Conservation (phyloP, 1,140 invertebrate genomes). For the Rhizoglyphus robini region DNA sequence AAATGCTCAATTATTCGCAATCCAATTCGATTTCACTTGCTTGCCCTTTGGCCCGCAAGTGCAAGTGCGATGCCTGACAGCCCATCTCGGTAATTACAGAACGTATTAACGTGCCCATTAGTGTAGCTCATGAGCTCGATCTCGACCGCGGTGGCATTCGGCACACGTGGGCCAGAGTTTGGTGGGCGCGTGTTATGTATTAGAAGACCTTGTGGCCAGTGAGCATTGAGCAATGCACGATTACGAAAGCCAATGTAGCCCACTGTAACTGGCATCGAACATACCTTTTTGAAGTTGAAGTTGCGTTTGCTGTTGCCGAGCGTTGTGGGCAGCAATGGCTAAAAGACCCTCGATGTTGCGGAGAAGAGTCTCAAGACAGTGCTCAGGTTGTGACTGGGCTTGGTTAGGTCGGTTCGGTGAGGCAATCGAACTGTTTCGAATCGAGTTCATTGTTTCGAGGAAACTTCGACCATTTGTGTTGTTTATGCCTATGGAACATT, state of each 20-base stretch:
- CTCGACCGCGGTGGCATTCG: no score
- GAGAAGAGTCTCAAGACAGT: constrained; percentile 60
- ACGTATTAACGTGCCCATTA: background rate
- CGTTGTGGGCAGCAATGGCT: constrained; percentile 87
- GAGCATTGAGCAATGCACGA: no score
- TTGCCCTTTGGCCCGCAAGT: background rate
- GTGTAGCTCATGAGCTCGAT: no score
- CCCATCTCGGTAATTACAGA: background rate
- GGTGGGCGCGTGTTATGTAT: background rate
- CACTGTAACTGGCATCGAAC: no score
- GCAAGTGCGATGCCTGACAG: background rate
- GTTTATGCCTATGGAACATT: background rate
- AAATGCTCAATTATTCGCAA: background rate
- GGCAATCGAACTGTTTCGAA: background rate
- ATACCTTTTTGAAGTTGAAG: constrained; percentile 91
- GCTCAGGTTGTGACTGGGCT: constrained; percentile 19
- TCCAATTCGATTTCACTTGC: background rate
- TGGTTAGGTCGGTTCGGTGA: background rate
- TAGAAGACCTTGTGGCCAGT: no score
- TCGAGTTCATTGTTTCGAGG: background rate
- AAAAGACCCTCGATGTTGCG: constrained; percentile 86
- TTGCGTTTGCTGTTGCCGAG: constrained; percentile 81
- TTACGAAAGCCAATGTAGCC: no score
- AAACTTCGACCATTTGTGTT: background rate
- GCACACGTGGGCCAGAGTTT: background rate